Evolutionary conservation across 2,797 vertebrate genomes (phyloP).

Genomic region (Halcyon smyrnensis): DNA sequence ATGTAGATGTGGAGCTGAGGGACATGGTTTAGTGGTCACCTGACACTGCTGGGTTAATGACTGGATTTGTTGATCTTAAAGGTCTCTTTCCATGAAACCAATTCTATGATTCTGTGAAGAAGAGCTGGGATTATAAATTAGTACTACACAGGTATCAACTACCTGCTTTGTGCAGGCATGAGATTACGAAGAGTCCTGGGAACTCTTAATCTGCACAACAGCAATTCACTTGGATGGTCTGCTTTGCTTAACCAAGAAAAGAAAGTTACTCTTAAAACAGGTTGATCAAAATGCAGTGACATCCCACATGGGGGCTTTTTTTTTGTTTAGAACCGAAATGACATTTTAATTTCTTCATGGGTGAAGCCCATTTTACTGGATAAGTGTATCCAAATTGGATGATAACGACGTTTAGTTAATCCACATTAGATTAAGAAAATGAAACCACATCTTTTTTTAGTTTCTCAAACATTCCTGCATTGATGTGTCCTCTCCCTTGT

Average conservation of each 20-base stretch:
- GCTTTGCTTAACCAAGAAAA: not conserved
- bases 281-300: not conserved
- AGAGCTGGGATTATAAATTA: not conserved
- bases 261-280: not conserved
- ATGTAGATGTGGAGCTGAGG: not conserved
- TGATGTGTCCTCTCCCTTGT: not conserved
- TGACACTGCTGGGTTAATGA: not conserved
- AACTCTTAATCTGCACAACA: not conserved
- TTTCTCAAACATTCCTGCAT: not conserved
- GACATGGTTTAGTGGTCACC: not conserved
- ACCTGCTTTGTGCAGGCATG: not conserved
- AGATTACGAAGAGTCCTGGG: not conserved
- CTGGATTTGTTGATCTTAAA: not conserved
- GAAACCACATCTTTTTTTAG: not conserved
- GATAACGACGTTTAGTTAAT: slow-evolving; percentile 18
- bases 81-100: not conserved
- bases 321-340: not conserved
- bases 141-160: not conserved
- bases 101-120: not conserved
- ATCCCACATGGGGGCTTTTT: not conserved
- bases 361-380: slow-evolving; percentile 30
- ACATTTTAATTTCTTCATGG: slow-evolving; percentile 20
- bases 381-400: slow-evolving; percentile 31
- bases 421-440: slow-evolving; percentile 24
- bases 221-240: not conserved